Evolutionary conservation across 2,888 invertebrate species (phyloP), one percentile per base, ranked within the genome.

Genomic region (Antheraea yamamai): DNA sequence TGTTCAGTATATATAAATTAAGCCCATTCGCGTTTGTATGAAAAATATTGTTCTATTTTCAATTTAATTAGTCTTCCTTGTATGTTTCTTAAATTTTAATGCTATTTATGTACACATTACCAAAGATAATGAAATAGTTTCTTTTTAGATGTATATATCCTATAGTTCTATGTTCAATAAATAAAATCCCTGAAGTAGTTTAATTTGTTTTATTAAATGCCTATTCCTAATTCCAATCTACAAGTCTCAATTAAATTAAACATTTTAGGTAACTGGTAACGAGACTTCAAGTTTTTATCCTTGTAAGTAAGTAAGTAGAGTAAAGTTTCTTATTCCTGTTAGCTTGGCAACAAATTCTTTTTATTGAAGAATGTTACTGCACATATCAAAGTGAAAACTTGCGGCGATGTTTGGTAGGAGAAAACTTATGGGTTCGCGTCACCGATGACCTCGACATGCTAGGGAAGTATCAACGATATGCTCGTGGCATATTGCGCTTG

Each of bases 71-170:
- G 30, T 30, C 64, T 66, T 30, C 30, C 64, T 30, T 10, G 30
- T 66, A 16, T 66, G 1, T 66, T 26, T 66, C 4, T 12, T 26
- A 16, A 66, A 66, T 16, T 66, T 30, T 66, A 30, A 66, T 66
- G 8, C 20, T 20, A 70, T 70, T 39, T 70, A 70, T 20, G 39
- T 39, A 14, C 70, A 12, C 39, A 70, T 39, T 70, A 70, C 70
- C 70, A 70, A 70, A 70, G 70, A 70, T 39, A 39, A n/a, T 70
- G 39, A 70, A n/a, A 39, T 20, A n/a, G 70, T 70, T 70, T 70
- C 39, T 39, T 70, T 39, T 70, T 39, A 70, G 14, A 39, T 70
- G n/a, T 35, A n/a, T 70, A 39, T 70, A 70, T 20, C n/a, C 4
- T 8, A 39, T 70, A 68, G 18, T 64, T 23, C 8, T 68, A 68